Percentiles rank a stretch among this genome's conserved stretches.
These are phyloP conservation scores for Varanus salvator DNA, from an alignment of 2,113 vertebrate species.

Conservation along the genomic window DNA sequence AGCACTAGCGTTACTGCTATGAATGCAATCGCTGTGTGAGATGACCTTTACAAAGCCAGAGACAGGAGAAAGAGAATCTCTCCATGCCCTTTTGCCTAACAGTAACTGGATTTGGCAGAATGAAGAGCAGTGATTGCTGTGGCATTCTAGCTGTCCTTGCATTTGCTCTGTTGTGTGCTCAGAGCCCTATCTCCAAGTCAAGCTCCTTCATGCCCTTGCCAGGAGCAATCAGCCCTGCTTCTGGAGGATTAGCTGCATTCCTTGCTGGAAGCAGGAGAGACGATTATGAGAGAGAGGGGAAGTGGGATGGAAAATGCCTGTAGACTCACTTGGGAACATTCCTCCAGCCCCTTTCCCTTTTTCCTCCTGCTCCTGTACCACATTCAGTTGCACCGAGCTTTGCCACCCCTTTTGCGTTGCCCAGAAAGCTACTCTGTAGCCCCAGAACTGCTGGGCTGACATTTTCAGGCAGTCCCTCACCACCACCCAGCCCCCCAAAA, in stretches of 20 bases:
- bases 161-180: not conserved
- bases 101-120: not conserved
- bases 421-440: not conserved
- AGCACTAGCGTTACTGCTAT: not conserved
- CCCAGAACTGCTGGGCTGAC: not conserved
- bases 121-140: not conserved
- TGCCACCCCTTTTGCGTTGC: not conserved
- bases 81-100: not conserved
- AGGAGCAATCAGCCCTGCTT: not conserved
- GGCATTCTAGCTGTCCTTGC: not conserved
- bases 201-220: not conserved
- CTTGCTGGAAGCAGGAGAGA: not conserved
- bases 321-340: not conserved
- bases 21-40: not conserved
- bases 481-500: not conserved
- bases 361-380: not conserved
- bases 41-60: not conserved
- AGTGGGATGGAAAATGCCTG: not conserved
- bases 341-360: not conserved
- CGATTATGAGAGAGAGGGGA: not conserved
- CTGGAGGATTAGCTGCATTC: not conserved
- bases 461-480: not conserved
- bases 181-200: not conserved
- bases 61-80: not conserved
- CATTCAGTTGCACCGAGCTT: not conserved